Evolutionary conservation across 2,888 invertebrate species (phyloP).

Genomic region (Stomorhina lunata): DNA sequence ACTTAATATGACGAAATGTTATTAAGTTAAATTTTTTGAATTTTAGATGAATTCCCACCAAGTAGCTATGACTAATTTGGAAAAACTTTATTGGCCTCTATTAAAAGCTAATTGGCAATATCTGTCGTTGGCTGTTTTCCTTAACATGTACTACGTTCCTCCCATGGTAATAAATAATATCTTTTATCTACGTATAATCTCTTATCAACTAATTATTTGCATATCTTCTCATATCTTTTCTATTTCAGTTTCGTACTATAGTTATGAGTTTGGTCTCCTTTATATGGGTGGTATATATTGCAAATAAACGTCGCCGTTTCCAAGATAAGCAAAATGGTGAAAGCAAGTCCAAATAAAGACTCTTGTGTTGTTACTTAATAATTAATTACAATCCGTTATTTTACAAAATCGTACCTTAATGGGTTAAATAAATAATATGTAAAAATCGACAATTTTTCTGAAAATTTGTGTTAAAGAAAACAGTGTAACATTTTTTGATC

Average conservation of each 20-base stretch:
- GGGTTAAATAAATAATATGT: too few relatives aligned
- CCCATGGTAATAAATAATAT: constrained; percentile 83
- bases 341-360: constrained; percentile 55
- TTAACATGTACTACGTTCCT: constrained; percentile 88
- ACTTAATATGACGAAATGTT: not conserved
- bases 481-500: too few relatives aligned
- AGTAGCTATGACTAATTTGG: constrained; percentile 83
- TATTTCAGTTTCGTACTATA: constrained; percentile 87
- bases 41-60: constrained; percentile 85
- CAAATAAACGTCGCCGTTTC: constrained; percentile 83
- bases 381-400: too few relatives aligned
- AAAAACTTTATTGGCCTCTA: constrained; percentile 84
- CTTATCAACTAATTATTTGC: not conserved
- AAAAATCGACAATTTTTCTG: too few relatives aligned
- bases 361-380: too few relatives aligned
- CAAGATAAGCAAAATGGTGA: constrained; percentile 72
- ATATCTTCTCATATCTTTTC: constrained; percentile 34
- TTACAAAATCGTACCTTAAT: too few relatives aligned
- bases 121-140: constrained; percentile 86
- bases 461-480: too few relatives aligned
- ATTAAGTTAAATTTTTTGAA: not conserved
- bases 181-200: constrained; percentile 35
- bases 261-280: constrained; percentile 88
- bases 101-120: constrained; percentile 89
- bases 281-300: constrained; percentile 88